A percentile compares a stretch with the other conserved stretches of the same genome.
Evolutionary conservation across 2,888 invertebrate species (phyloP).

Genomic region (Idaea dimidiata): DNA sequence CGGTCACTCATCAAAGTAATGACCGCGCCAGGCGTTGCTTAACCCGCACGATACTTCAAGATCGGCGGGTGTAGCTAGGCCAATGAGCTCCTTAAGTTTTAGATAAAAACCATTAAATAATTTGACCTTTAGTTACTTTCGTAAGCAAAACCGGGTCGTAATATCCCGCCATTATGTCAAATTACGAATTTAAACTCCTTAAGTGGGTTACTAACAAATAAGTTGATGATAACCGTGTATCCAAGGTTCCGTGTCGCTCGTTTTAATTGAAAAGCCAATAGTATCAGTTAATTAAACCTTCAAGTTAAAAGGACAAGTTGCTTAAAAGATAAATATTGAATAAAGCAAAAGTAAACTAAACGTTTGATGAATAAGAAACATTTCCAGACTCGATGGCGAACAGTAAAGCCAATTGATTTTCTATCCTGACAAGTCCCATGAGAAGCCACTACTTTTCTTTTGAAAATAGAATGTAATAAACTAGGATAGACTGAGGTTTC

Average conservation of each 20-base stretch:
- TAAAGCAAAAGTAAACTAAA: not conserved
- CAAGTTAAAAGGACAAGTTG: not conserved
- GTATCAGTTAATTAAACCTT: conserved; percentile 6
- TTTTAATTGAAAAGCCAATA: conserved; percentile 16
- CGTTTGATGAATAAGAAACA: not conserved
- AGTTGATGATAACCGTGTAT: conserved; percentile 32
- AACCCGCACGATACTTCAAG: too few species aligned
- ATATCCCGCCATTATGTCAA: conserved; percentile 39
- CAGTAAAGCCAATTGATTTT: not conserved
- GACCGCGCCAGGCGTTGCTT: too few species aligned
- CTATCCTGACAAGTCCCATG: not conserved
- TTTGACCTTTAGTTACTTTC: conserved; percentile 13
- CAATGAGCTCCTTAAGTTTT: too few species aligned
- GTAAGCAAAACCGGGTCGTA: conserved; percentile 19
- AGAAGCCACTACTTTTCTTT: not conserved
- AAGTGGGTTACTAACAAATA: conserved; percentile 7
- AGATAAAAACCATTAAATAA: not conserved
- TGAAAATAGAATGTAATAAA: not conserved
- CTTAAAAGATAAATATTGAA: not conserved
- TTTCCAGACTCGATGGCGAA: not conserved
- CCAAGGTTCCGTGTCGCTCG: conserved; percentile 32
- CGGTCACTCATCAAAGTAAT: too few species aligned
- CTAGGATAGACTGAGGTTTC: not conserved
- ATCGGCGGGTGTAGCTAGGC: too few species aligned
- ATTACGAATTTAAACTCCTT: conserved; percentile 11